Percentiles rank a stretch among this genome's conserved stretches.
Evolutionary conservation across 2,888 invertebrate species (phyloP).

Genomic region (Eustalomyia histrio): DNA sequence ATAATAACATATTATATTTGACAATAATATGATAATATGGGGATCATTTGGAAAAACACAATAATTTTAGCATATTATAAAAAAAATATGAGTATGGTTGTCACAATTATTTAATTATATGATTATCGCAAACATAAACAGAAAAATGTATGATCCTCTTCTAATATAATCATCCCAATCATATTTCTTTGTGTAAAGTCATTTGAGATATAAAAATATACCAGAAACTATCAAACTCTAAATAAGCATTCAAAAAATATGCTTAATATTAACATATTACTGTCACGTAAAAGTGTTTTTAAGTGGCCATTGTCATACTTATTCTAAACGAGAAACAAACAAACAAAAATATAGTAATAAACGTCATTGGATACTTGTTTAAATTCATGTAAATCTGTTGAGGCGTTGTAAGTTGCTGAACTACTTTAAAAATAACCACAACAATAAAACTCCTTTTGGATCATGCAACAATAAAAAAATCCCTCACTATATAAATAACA

Average conservation of each 20-base stretch:
- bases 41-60: too few relatives aligned
- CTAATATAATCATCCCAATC: too few relatives aligned
- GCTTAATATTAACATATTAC: slow-evolving; percentile 44
- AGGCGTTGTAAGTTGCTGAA: slow-evolving; percentile 52
- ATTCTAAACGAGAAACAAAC: neutral
- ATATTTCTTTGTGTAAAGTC: too few relatives aligned
- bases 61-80: too few relatives aligned
- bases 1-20: too few relatives aligned
- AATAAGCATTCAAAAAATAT: neutral
- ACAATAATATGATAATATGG: too few relatives aligned
- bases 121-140: too few relatives aligned
- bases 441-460: neutral
- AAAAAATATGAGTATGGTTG: too few relatives aligned
- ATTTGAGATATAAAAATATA: too few relatives aligned
- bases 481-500: slow-evolving; percentile 14
- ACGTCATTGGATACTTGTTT: slow-evolving; percentile 45
- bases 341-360: neutral
- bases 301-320: slow-evolving; percentile 51
- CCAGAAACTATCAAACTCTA: neutral
- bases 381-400: slow-evolving; percentile 49
- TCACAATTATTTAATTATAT: too few relatives aligned
- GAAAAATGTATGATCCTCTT: too few relatives aligned
- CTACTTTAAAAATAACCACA: slow-evolving; percentile 30
- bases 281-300: slow-evolving; percentile 54
- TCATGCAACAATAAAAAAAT: neutral